Conservation (phyloP, 2,888 invertebrate species). For the Candidula unifasciata region DNA sequence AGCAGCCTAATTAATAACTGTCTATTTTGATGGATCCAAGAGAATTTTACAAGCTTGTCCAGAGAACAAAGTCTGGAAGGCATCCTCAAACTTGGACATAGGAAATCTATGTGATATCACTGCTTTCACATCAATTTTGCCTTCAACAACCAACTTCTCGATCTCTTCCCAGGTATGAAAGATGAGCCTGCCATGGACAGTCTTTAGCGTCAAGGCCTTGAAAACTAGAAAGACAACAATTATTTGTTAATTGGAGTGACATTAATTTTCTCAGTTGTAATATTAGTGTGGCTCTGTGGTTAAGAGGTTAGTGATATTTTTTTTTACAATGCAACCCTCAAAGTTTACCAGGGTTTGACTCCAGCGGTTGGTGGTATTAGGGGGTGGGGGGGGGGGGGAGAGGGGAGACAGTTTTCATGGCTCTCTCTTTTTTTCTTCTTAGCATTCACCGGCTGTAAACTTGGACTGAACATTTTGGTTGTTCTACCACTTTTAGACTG, state of each 20-base stretch:
- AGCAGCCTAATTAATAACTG: neutral
- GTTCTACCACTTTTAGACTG: too few species aligned
- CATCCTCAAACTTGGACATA: conserved; percentile 72
- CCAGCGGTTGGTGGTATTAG: too few species aligned
- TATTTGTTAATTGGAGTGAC: neutral
- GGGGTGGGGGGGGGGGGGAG: too few species aligned
- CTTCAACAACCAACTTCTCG: conserved; percentile 68
- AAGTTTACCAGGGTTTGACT: too few species aligned
- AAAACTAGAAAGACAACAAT: conserved; percentile 62
- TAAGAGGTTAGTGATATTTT: too few species aligned
- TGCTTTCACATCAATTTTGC: conserved; percentile 66
- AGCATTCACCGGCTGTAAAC: too few species aligned
- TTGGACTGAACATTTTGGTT: too few species aligned
- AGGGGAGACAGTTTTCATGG: too few species aligned
- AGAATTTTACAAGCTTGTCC: conserved; percentile 73
- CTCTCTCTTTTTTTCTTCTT: too few species aligned
- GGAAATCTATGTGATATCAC: conserved; percentile 70
- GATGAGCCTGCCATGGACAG: conserved; percentile 72
- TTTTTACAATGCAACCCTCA: too few species aligned
- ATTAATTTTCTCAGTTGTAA: too few species aligned
- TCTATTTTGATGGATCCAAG: conserved; percentile 63
- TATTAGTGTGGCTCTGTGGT: too few species aligned
- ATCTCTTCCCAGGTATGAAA: conserved; percentile 73
- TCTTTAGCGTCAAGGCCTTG: conserved; percentile 70
- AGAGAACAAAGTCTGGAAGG: conserved; percentile 68